These are phyloP conservation scores for Recurvirostra avosetta DNA, from an alignment of 2,113 vertebrate species.

Conservation along the genomic window DNA sequence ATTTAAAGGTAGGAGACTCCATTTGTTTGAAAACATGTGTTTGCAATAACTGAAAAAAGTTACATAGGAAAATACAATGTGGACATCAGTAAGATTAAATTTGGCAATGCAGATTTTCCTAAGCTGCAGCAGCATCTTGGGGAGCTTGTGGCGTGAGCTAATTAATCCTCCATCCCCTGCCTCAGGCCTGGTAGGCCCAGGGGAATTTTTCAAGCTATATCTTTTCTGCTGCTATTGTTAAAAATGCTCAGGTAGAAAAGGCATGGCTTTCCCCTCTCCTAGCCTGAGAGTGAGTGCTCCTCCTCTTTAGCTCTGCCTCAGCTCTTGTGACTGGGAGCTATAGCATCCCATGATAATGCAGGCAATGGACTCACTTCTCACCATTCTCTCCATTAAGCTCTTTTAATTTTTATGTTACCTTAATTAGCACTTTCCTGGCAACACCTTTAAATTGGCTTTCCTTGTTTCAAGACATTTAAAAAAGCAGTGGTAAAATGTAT, in stretches of 20 bases:
- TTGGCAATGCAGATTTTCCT: neutral
- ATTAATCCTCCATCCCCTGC: slow-evolving; percentile 1
- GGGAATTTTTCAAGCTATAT: neutral
- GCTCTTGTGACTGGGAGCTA: neutral
- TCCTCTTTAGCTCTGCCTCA: neutral
- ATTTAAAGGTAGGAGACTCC: neutral
- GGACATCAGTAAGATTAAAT: neutral
- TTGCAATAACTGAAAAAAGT: neutral
- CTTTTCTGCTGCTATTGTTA: neutral
- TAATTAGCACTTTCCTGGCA: neutral
- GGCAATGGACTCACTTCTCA: neutral
- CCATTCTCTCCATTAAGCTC: neutral
- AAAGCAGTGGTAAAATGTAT: neutral
- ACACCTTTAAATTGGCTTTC: neutral
- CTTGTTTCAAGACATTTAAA: neutral
- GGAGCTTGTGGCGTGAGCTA: neutral
- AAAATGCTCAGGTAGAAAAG: neutral
- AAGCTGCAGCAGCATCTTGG: neutral
- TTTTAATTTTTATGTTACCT: slow-evolving; percentile 1
- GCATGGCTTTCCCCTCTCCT: neutral
- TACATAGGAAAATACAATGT: neutral
- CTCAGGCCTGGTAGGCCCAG: neutral
- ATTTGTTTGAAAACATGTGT: neutral
- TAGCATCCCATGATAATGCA: neutral
- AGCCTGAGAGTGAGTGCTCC: neutral